Evolutionary conservation across 2,797 vertebrate genomes (phyloP).

Genomic region (Meda fulgida): DNA sequence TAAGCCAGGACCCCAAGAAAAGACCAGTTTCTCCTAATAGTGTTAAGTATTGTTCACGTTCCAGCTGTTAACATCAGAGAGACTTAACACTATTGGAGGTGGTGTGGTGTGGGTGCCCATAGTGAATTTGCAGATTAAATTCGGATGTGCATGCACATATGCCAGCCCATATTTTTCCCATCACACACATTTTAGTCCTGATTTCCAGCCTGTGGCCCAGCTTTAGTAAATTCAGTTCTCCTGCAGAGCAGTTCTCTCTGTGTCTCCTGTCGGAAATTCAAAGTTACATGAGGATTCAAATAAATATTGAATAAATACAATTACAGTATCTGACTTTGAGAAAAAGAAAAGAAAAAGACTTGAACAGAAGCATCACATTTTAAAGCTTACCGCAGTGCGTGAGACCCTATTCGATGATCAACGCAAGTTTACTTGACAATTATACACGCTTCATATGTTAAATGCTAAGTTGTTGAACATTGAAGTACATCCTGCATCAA

Average conservation of each 20-base stretch:
- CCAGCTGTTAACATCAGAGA: constrained; percentile 15
- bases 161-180: constrained; percentile 56
- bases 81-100: constrained; percentile 5
- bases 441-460: background rate
- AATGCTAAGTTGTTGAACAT: background rate
- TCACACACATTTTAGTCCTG: constrained; percentile 50
- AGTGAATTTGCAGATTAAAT: constrained; percentile 65
- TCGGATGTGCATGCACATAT: constrained; percentile 60
- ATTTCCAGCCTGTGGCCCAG: constrained; percentile 49
- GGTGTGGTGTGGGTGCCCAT: constrained; percentile 47
- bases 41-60: background rate
- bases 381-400: background rate
- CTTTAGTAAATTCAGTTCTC: constrained; percentile 40
- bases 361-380: background rate
- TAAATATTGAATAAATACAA: constrained; percentile 4
- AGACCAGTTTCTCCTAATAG: background rate
- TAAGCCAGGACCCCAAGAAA: background rate
- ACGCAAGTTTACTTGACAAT: background rate
- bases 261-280: background rate
- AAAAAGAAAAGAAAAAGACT: background rate
- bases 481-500: background rate
- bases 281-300: background rate
- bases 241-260: constrained; percentile 12
- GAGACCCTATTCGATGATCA: background rate
- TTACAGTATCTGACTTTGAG: background rate